Conservation (phyloP, 2,113 vertebrate genomes). For the Azemiops feae region DNA sequence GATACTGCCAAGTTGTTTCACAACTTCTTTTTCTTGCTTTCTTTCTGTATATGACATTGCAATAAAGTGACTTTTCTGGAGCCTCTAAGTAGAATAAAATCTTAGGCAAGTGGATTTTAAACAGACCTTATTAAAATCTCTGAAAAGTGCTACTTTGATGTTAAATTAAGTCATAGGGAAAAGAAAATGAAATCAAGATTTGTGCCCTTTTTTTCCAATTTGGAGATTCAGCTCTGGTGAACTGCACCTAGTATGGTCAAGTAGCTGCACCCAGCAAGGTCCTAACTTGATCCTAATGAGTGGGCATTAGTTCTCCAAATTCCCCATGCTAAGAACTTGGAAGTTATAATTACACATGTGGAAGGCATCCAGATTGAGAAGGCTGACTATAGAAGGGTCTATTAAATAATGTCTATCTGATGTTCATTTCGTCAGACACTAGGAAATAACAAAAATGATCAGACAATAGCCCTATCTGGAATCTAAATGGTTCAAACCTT, state of each 20-base stretch:
- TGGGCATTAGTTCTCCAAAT: background rate
- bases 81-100: background rate
- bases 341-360: background rate
- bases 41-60: slow-evolving; percentile 5
- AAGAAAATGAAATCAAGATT: slow-evolving; percentile 45
- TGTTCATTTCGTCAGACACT: slow-evolving; percentile 27
- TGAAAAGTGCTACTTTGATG: slow-evolving; percentile 52
- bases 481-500: background rate
- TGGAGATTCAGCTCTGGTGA: background rate
- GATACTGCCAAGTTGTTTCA: background rate
- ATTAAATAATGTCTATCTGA: background rate
- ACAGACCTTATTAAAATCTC: slow-evolving; percentile 47
- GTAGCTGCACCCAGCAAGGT: slow-evolving; percentile 5
- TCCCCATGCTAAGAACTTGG: background rate
- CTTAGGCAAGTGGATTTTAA: background rate
- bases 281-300: background rate
- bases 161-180: slow-evolving; percentile 50
- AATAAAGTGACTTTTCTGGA: slow-evolving; percentile 27
- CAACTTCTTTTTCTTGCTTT: background rate
- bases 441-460: slow-evolving; percentile 34
- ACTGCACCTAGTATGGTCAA: slow-evolving; percentile 7
- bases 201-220: background rate
- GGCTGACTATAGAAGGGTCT: background rate
- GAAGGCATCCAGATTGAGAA: background rate
- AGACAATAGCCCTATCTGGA: slow-evolving; percentile 19